Conservation (phyloP, 2,113 vertebrate species). For the Peromyscus polionotus region DNA sequence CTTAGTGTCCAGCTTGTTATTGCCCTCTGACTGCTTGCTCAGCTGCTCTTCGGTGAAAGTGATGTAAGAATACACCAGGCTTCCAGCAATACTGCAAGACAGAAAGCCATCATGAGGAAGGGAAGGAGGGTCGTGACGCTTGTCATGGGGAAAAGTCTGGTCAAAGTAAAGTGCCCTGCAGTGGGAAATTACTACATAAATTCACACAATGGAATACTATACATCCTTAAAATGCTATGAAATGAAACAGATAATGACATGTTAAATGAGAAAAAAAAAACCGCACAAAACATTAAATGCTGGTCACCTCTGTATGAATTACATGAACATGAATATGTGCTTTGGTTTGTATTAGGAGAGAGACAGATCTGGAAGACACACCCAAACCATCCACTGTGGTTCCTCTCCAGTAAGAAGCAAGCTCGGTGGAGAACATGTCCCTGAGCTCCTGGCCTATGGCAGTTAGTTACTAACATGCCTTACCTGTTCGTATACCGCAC, state of each 20-base stretch:
- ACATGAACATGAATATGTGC: not conserved
- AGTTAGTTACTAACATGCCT: not conserved
- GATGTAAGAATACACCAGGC: slow-evolving; percentile 97
- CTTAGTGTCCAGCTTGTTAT: slow-evolving; percentile 88
- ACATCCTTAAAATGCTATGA: slow-evolving; percentile 15
- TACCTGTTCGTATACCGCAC: not conserved
- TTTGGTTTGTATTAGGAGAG: not conserved
- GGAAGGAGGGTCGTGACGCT: not conserved
- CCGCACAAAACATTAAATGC: not conserved
- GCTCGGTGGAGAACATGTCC: not conserved
- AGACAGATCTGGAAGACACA: not conserved
- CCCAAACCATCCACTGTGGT: not conserved
- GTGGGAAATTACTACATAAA: not conserved
- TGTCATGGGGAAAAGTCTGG: not conserved
- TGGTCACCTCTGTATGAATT: slow-evolving; percentile 10
- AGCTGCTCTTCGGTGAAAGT: slow-evolving; percentile 95
- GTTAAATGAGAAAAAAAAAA: slow-evolving; percentile 27
- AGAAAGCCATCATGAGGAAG: slow-evolving; percentile 42
- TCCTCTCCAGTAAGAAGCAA: not conserved
- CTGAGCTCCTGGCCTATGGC: not conserved
- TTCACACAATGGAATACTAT: not conserved
- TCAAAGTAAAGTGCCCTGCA: not conserved
- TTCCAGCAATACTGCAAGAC: slow-evolving; percentile 94
- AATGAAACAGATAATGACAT: slow-evolving; percentile 5
- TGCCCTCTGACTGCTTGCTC: slow-evolving; percentile 89